phyloP scores from a whole-genome alignment of 2,797 vertebrate genomes.

The Sparus aurata region DNA sequence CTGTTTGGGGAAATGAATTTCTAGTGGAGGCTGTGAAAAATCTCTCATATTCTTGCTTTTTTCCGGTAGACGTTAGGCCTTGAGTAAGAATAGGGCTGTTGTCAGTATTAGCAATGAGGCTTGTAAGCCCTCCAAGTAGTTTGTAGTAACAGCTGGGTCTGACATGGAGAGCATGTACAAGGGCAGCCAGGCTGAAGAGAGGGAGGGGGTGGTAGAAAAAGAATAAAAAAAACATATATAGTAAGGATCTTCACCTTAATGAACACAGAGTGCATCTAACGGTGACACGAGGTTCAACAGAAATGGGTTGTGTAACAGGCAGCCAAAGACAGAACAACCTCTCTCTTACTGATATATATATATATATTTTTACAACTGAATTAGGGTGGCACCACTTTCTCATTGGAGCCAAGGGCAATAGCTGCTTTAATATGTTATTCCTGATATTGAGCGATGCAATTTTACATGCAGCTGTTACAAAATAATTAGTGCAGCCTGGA shows the following conservation, averaged over 20 bases:
- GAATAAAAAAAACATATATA: slow-evolving; percentile 68
- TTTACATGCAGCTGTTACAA: slow-evolving; percentile 44
- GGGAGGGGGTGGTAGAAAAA: slow-evolving; percentile 76
- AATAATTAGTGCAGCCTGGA: slow-evolving; percentile 28
- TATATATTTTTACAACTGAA: slow-evolving; percentile 15
- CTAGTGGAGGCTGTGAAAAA: slow-evolving; percentile 60
- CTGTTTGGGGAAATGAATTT: slow-evolving; percentile 74
- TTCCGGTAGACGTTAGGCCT: slow-evolving; percentile 76
- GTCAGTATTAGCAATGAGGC: slow-evolving; percentile 86
- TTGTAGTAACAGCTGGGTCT: slow-evolving; percentile 91
- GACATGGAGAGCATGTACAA: slow-evolving; percentile 89
- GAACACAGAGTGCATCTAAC: slow-evolving; percentile 45
- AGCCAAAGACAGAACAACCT: slow-evolving; percentile 12
- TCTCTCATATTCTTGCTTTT: slow-evolving; percentile 69
- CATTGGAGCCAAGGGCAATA: slow-evolving; percentile 8
- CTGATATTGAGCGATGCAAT: slow-evolving; percentile 23
- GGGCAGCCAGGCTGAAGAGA: slow-evolving; percentile 84
- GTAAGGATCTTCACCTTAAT: slow-evolving; percentile 64
- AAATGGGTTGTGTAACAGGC: slow-evolving; percentile 35
- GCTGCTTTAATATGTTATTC: slow-evolving; percentile 24
- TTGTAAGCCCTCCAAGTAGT: slow-evolving; percentile 89
- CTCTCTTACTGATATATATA: no score
- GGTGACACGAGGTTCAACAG: slow-evolving; percentile 30
- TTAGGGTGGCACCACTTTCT: slow-evolving; percentile 11
- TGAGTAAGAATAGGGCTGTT: slow-evolving; percentile 84